Evolutionary conservation across 2,888 invertebrate species (phyloP), one percentile per base, ranked within the genome.

Genomic region (Lithophane leautieri): DNA sequence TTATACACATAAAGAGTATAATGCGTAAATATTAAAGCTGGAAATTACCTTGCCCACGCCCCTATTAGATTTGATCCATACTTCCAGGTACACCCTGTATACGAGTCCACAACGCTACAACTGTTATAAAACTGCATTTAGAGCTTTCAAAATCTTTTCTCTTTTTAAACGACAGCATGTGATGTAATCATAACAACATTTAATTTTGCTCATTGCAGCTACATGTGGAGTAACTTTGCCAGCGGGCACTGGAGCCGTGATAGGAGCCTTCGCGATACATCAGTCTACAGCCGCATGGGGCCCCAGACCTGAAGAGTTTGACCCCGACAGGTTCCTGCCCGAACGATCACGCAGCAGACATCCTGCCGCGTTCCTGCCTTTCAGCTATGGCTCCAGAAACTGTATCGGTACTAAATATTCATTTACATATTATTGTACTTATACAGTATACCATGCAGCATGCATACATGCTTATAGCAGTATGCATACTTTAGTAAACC

Each of bases 301-400:
- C 79, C 95, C 97, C 0, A 93, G 97, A 70, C 97, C 97, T 0
- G 93, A 97, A 12, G 94, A 93, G 60, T 97, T 97, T 87, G 96
- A 97, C 83, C 97, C 97, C 0, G 97, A 97, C 84, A 90, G 97
- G 78, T 97, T 97, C 89, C 91, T 97, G 22, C 96, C 97, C 0
- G 97, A 97, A 86, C 91, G 93, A 52, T 94, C 93, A 0, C 82
- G 89, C 2, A 90, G 92, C 66, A 91, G 96, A 47, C 96, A 96
- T 71, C 96, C 97, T 0, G 96, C 95, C 12, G 92, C 96, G 3
- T 97, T 94, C 86, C 70, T 97, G 34, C 96, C 97, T 0, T 97
- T 97, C 79, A 96, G 97, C 82, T 94, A 92, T 60, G 97, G 97
- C 22, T 89, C 96, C 11, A 94, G 97, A 82, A 96, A 96, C 85